Evolutionary conservation across 2,113 vertebrate genomes (phyloP), one percentile per base, ranked within the genome.

Genomic region (Machaerirhynchus nigripectus): DNA sequence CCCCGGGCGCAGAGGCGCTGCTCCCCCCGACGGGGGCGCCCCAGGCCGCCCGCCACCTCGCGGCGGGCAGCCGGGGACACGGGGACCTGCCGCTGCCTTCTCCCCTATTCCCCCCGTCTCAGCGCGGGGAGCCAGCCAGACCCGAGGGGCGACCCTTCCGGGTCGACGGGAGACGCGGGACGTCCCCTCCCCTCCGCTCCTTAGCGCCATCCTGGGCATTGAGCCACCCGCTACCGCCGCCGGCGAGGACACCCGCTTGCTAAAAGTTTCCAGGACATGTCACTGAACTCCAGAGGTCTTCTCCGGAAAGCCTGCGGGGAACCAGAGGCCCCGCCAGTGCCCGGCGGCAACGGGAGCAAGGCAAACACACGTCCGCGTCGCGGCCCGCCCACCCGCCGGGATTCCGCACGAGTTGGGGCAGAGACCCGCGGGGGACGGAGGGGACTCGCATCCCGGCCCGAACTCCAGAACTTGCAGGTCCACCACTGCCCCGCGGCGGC

Each of bases 261-360:
- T 68, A 89, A 92, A 96, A 96, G 93, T 96, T 96, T 90, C 81
- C 49, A 42, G 82, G 88, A 84, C 68, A 28, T 33, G 77, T 15
- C 90, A 73, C 73, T 12, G 47, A 90, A 96, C 91, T 97, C 84
- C 89, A n/a, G 80, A 75, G 83, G 40, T 85, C 84, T 76, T 71
- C 65, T 27, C 8, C 65, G 18, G 52, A 61, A 74, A 65, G 24
- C 70, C 84, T 26, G 44, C 47, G 77, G 88, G 79, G n/a, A 80
- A 27, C 49, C 37, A 37, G 57, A 56, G 53, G 59, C 55, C 68
- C 60, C 91, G 37, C 71, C 53, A n/a, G 47, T 3, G 56, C 44
- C 67, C 55, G 31, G 49, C 53, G 56, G 65, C 84, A 37, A 76
- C 81, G 15, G 35, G 49, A 79, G 30, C 52, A 27, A 88, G 26